Evolutionary conservation across 2,797 vertebrate species (phyloP).

Genomic region (Myripristis murdjan): DNA sequence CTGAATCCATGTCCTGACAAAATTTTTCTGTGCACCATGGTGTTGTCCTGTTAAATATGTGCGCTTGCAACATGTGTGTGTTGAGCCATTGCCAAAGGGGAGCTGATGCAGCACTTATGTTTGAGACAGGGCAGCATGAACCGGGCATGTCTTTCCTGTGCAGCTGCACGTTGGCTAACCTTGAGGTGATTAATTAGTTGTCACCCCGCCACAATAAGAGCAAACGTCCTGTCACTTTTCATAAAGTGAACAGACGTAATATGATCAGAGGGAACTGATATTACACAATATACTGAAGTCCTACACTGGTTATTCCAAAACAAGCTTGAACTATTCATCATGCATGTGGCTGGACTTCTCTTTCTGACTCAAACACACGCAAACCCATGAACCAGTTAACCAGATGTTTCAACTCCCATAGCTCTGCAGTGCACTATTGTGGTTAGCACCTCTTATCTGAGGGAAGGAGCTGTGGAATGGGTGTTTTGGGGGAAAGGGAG

Average conservation of each 20-base stretch:
- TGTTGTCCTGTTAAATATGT: conserved; percentile 13
- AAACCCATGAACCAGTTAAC: conserved; percentile 35
- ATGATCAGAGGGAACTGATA: conserved; percentile 9
- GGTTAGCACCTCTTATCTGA: conserved; percentile 62
- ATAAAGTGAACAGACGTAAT: conserved; percentile 27
- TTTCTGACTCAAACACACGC: background rate
- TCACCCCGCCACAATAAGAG: conserved; percentile 56
- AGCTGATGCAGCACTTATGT: conserved; percentile 56
- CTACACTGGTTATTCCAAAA: background rate
- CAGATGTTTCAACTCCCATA: conserved; percentile 51
- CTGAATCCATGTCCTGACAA: conserved; percentile 5
- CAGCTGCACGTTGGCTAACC: conserved; percentile 59
- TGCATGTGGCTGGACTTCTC: conserved; percentile 45
- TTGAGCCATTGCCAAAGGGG: conserved; percentile 32
- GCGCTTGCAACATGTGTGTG: conserved; percentile 37
- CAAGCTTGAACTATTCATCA: conserved; percentile 5
- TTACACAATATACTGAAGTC: background rate
- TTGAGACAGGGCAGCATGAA: conserved; percentile 33
- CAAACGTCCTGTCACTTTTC: conserved; percentile 66
- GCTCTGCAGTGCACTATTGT: conserved; percentile 38
- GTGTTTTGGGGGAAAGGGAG: conserved; percentile 30
- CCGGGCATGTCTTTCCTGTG: conserved; percentile 55
- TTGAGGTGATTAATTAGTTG: conserved; percentile 54
- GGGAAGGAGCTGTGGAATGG: conserved; percentile 34
- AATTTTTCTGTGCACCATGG: conserved; percentile 8